A percentile compares a stretch with the other conserved stretches of the same genome.
These are phyloP conservation scores for Zygogramma bicolorata DNA, from an alignment of 2,888 invertebrate species.

Conservation along the genomic window DNA sequence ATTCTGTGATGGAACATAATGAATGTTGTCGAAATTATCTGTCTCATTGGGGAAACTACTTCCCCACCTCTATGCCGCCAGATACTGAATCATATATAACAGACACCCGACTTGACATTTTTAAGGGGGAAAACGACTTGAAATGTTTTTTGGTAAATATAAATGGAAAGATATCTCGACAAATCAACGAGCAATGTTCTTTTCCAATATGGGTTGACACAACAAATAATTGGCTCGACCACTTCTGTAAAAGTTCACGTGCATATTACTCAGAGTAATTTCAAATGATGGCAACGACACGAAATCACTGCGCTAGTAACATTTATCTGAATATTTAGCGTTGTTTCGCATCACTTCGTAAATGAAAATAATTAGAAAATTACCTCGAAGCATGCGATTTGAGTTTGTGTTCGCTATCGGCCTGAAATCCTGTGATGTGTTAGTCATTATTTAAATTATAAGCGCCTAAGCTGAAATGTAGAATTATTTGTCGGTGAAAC, in stretches of 20 bases:
- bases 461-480: not conserved
- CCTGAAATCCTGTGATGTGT: not conserved
- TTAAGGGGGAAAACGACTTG: too few species aligned
- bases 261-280: not conserved
- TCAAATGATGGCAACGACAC: not conserved
- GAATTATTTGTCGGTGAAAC: not conserved
- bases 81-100: too few species aligned
- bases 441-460: not conserved
- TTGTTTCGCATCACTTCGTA: not conserved
- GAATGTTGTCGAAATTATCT: too few species aligned
- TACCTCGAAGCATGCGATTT: not conserved
- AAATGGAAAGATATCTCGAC: too few species aligned
- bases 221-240: not conserved
- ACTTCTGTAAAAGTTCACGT: not conserved
- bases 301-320: not conserved
- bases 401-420: not conserved
- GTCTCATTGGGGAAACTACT: too few species aligned
- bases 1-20: too few species aligned
- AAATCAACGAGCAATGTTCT: too few species aligned
- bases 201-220: not conserved
- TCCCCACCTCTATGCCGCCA: too few species aligned
- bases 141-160: too few species aligned
- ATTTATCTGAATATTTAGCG: not conserved
- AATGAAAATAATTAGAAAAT: constrained; percentile 7
- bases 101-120: too few species aligned